Base-by-base conservation (phyloP, 2,113 vertebrate species). In the Podocnemis expansa region DNA sequence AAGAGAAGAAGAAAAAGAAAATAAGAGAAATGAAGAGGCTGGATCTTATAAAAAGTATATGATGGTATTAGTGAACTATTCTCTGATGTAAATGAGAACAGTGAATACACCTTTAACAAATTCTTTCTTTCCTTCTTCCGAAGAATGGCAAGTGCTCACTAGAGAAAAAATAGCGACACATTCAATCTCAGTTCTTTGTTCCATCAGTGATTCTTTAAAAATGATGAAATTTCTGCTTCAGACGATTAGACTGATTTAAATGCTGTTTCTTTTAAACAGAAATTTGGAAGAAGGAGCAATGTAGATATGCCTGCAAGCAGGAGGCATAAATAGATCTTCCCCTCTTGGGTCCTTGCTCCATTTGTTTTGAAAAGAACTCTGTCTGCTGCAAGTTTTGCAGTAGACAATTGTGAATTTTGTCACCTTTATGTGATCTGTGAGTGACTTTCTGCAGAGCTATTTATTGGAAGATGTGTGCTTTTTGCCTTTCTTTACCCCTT, bases 191-290 rank as follows among this genome's bases (percentile, higher is more conserved):
- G 22, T 85, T 85, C 27, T 91, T 85, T 90, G 52, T 92, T 89
- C 80, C 51, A 90, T 38, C 58, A 75, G 11, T 78, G 82, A 80
- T 81, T 94, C 29, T 90, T 93, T 89, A 16, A 94, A 93, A 96
- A 87, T 31, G 45, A 84, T 47, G 75, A 89, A 95, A 89, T 34
- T 85, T 96, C 85, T 80, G 3, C 84, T 94, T 94, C 78, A 91
- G 78, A 89, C 63, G 25, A 84, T 95, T 84, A 76, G 29, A 58
- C 4, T 3, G 27, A 90, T 96, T 90, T 88, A 94, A 92, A 92
- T n/a, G 6, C 0, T 21, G 25, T 85, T 90, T 92, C 6, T 87
- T 38, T 91, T 81, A 83, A 95, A 87, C 13, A 45, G 54, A 86
- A 84, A 63, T 41, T 54, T 89, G 45, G 75, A 92, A 79, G 47